A percentile compares a stretch with the other conserved stretches of the same genome.
These are phyloP conservation scores for Drosophila niveifrons DNA, from an alignment of 2,888 invertebrate species.

Conservation along the genomic window DNA sequence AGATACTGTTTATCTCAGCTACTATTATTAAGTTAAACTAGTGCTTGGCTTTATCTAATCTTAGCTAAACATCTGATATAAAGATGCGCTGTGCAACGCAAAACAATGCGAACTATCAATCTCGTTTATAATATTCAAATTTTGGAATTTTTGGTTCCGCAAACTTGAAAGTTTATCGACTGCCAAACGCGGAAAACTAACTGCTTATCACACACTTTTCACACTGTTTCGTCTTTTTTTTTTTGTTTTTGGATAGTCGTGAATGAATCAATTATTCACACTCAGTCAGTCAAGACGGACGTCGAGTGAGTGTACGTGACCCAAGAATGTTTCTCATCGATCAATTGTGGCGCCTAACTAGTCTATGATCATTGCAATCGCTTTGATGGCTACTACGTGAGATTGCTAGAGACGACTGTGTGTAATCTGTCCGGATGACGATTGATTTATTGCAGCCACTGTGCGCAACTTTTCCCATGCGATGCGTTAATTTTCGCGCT, in stretches of 20 bases:
- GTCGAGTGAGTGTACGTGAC: slow-evolving; percentile 53
- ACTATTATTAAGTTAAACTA: background rate
- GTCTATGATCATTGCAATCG: slow-evolving; percentile 54
- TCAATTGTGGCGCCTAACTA: slow-evolving; percentile 46
- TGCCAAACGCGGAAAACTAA: slow-evolving; percentile 4
- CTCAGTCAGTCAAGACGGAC: slow-evolving; percentile 1
- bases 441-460: slow-evolving; percentile 31
- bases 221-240: background rate
- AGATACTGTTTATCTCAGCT: background rate
- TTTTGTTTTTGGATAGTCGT: slow-evolving; percentile 24
- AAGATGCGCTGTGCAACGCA: background rate
- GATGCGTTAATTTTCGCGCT: slow-evolving; percentile 61
- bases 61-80: background rate
- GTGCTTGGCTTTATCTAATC: background rate
- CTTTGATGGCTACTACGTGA: slow-evolving; percentile 33
- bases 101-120: background rate
- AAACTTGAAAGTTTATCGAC: slow-evolving; percentile 2
- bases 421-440: slow-evolving; percentile 23
- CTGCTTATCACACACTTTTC: slow-evolving; percentile 47
- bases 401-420: slow-evolving; percentile 13
- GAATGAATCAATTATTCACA: slow-evolving; percentile 68
- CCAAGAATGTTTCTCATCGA: slow-evolving; percentile 44
- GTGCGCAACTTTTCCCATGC: slow-evolving; percentile 32
- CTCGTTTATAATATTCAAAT: background rate
- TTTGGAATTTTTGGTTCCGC: background rate